A percentile compares a stretch with the other conserved stretches of the same genome.
phyloP scores from a whole-genome alignment of 2,113 vertebrate genomes.

The Oenanthe melanoleuca region DNA sequence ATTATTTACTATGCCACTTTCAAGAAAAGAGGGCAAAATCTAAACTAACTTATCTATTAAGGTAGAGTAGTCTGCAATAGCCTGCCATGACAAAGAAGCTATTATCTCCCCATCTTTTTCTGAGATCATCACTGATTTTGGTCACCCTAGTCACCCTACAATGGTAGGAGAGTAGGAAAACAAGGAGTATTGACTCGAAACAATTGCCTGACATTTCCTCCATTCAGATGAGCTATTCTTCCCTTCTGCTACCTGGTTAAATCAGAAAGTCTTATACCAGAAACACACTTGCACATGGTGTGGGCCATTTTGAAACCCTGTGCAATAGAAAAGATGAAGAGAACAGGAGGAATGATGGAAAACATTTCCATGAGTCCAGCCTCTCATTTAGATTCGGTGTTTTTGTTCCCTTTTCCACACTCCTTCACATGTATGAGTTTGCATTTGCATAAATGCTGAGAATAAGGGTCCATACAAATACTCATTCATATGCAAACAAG shows the following conservation, averaged over 20 bases:
- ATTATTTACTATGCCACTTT: neutral
- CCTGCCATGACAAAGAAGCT: neutral
- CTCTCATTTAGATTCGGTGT: neutral
- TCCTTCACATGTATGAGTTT: slow-evolving; percentile 34
- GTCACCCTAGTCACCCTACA: neutral
- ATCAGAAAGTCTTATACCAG: neutral
- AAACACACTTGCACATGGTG: neutral
- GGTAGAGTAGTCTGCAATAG: neutral
- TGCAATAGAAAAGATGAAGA: neutral
- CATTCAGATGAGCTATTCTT: neutral
- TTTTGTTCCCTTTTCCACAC: slow-evolving; percentile 21
- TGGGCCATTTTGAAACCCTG: neutral
- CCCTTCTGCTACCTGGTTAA: neutral
- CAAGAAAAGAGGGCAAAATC: neutral
- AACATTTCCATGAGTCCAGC: neutral
- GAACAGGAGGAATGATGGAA: slow-evolving; percentile 9
- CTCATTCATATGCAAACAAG: slow-evolving; percentile 53
- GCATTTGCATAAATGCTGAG: slow-evolving; percentile 47
- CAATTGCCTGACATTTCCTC: neutral
- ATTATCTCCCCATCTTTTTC: neutral
- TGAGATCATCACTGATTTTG: neutral
- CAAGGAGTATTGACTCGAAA: neutral
- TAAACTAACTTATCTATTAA: neutral
- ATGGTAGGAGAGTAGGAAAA: neutral
- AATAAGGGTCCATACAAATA: slow-evolving; percentile 4